These are phyloP conservation scores for Cassiopea xamachana DNA, from an alignment of 30 jellyfish, hydroid and myxozoan species.

Conservation along the genomic window DNA sequence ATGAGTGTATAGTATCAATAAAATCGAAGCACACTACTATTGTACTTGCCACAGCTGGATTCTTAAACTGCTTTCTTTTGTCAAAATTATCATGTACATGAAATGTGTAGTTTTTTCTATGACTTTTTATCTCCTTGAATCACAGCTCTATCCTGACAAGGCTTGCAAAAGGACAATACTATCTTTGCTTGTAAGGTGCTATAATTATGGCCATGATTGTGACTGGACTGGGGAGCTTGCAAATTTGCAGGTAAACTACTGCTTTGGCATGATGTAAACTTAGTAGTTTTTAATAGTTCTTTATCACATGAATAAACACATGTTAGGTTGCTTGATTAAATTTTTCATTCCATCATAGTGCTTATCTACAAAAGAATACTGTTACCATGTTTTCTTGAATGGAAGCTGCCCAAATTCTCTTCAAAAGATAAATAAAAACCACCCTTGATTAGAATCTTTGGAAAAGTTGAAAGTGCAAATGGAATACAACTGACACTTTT, in stretches of 20 bases:
- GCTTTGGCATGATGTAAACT: not conserved
- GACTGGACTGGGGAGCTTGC: slow-evolving; percentile 95
- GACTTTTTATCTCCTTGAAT: not conserved
- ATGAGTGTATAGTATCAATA: no score
- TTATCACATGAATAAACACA: no score
- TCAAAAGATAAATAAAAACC: no score
- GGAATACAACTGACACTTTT: no score
- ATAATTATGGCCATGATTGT: slow-evolving; percentile 90
- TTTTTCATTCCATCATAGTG: no score
- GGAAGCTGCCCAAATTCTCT: no score
- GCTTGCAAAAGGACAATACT: slow-evolving; percentile 93
- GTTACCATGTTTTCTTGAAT: no score
- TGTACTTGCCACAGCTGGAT: not conserved
- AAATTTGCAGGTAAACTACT: slow-evolving; percentile 70
- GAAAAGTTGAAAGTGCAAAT: no score
- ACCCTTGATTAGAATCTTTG: no score
- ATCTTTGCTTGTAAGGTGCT: slow-evolving; percentile 83
- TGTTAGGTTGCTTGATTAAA: no score
- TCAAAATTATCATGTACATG: not conserved
- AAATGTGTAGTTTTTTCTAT: not conserved
- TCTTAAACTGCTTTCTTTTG: not conserved
- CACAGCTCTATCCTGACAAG: slow-evolving; percentile 84
- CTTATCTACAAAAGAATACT: no score
- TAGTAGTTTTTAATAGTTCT: no score
- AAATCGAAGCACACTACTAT: not conserved